These are phyloP conservation scores for Okamejei kenojei DNA, from an alignment of 2,797 vertebrate genomes.

Conservation along the genomic window DNA sequence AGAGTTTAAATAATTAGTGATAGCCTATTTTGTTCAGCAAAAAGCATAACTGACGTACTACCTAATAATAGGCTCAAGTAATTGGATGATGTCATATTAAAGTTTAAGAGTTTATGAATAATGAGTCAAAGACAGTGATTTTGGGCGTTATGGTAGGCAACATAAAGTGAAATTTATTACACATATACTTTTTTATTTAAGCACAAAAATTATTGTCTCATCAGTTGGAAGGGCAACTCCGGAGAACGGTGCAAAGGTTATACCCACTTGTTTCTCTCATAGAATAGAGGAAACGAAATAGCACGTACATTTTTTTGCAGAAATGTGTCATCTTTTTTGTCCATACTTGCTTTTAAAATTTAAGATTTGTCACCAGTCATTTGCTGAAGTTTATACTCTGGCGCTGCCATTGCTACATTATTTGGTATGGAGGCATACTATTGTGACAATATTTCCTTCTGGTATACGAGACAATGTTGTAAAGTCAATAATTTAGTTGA, in stretches of 20 bases:
- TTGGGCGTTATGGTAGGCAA: background rate
- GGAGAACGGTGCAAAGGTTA: background rate
- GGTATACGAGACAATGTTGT: background rate
- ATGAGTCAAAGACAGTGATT: background rate
- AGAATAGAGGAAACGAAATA: background rate
- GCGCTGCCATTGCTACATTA: background rate
- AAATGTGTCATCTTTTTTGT: background rate
- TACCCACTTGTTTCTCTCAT: background rate
- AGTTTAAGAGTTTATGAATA: background rate
- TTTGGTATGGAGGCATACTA: background rate
- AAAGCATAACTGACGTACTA: background rate
- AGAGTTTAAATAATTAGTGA: background rate
- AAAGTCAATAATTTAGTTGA: slow-evolving; percentile 7
- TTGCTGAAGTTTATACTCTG: background rate
- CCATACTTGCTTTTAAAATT: background rate
- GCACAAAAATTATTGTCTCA: background rate
- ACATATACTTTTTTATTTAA: too few species aligned
- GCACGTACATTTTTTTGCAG: background rate
- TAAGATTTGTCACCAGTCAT: background rate
- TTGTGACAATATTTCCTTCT: slow-evolving; percentile 2
- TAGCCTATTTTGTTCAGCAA: background rate
- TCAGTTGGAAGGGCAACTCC: background rate
- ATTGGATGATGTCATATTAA: background rate
- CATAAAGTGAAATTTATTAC: background rate
- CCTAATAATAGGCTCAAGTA: background rate